Percentiles rank a stretch among this genome's conserved stretches.
phyloP scores from a whole-genome alignment of 2,888 invertebrate species.

The Acanthosepion pharaonis region DNA sequence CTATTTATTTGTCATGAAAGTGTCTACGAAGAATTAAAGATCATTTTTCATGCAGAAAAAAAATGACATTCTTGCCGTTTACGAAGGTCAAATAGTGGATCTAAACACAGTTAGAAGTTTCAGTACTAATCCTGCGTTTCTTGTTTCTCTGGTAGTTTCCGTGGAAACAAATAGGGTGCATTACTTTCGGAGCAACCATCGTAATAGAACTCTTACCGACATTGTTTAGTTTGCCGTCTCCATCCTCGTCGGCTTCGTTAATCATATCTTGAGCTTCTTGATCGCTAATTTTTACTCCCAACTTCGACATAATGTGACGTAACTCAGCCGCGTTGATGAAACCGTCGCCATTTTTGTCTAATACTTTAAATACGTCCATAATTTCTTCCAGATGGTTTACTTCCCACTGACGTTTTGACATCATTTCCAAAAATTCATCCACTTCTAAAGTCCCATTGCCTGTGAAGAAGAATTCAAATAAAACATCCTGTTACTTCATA shows the following conservation, averaged over 20 bases:
- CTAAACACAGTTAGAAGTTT: too few relatives aligned
- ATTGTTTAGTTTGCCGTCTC: slow-evolving; percentile 99
- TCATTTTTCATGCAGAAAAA: too few relatives aligned
- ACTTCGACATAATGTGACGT: slow-evolving; percentile 99
- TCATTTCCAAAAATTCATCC: slow-evolving; percentile 99
- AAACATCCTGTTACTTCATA: too few relatives aligned
- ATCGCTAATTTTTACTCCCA: slow-evolving; percentile 98
- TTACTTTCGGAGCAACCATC: too few relatives aligned
- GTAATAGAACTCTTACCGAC: slow-evolving; percentile 78
- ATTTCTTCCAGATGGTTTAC: slow-evolving; percentile 84
- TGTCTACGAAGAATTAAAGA: too few relatives aligned
- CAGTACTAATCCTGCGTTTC: too few relatives aligned
- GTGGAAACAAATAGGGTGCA: too few relatives aligned
- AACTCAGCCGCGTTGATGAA: slow-evolving; percentile 98
- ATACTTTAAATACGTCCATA: slow-evolving; percentile 96
- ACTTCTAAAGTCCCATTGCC: slow-evolving; percentile 99
- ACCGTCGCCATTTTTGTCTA: slow-evolving; percentile 99
- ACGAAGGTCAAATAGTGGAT: too few relatives aligned
- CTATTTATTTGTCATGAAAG: too few relatives aligned
- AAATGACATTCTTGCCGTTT: too few relatives aligned
- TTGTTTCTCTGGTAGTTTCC: too few relatives aligned
- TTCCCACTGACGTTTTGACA: slow-evolving; percentile 90
- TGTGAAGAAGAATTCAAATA: slow-evolving; percentile 72
- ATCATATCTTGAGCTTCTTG: slow-evolving; percentile 99
- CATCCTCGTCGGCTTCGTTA: slow-evolving; percentile 98